Evolutionary conservation across 1,140 invertebrate genomes (phyloP), one percentile per base, ranked within the genome.

Genomic region (Goniozus legneri): DNA sequence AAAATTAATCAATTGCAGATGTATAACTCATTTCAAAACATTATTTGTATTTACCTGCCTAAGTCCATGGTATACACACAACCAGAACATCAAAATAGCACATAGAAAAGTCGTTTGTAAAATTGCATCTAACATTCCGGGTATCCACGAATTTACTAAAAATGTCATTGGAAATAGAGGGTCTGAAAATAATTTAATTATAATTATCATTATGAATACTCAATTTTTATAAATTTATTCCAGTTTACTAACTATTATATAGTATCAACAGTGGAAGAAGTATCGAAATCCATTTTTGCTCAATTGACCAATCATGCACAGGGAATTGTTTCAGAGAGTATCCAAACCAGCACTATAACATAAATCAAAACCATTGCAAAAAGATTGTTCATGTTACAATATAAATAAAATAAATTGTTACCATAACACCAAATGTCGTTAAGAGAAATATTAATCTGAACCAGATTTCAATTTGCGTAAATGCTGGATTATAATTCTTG

Each of bases 401-500:
- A 27, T 27, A 27, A 24, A 37, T 49, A 54, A 51, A 54, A 50
- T 47, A 46, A 13, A 13, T 8, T 32, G 85, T 89, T 83, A 97
- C 94, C 50, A 91, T 88, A 3, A 92, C 84, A 35, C 85, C 71
- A 72, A 97, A 97, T 2, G 92, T 89, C 8, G 87, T 80, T 2
- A 95, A 69, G 19, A 97, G 77, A 73, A 97, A 97, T 58, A 96
- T 89, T 66, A 96, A 89, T 56, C 95, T 79, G 66, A 97, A 95
- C 91, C 93, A 97, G 47, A 97, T 94, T 79, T 97, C 94, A 62
- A 97, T 87, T 76, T 95, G 91, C 8, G 94, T 97, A 65, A 97
- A 98, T 1, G 86, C 86, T 38, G 93, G 89, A 75, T 96, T 97
- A 75, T 95, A 97, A 8, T 87, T 94, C 73, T 95, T 95, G 68